phyloP scores from a whole-genome alignment of 2,888 invertebrate species.

The Campoplex nolae region DNA sequence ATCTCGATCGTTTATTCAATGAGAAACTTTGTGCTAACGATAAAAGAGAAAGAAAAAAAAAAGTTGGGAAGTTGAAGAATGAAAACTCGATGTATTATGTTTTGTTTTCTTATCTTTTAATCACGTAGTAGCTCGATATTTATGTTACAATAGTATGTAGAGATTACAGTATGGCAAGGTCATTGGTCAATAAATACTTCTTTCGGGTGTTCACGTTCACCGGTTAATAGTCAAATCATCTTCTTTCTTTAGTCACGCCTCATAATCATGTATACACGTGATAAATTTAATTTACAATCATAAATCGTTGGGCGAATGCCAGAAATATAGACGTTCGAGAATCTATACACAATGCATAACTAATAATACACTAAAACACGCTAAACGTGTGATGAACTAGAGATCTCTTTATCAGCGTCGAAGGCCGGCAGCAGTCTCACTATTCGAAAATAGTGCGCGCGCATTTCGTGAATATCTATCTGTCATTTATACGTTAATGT shows the following conservation, averaged over 20 bases:
- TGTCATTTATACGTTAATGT: slow-evolving; percentile 13
- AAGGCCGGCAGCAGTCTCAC: slow-evolving; percentile 74
- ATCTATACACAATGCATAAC: slow-evolving; percentile 62
- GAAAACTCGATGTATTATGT: slow-evolving; percentile 4
- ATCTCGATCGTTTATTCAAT: neutral
- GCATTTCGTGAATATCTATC: slow-evolving; percentile 61
- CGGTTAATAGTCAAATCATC: slow-evolving; percentile 69
- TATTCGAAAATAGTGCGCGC: slow-evolving; percentile 77
- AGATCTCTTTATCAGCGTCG: slow-evolving; percentile 74
- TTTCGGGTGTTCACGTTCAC: slow-evolving; percentile 73
- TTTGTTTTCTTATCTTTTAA: slow-evolving; percentile 44
- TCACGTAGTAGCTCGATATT: slow-evolving; percentile 66
- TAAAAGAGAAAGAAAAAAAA: neutral
- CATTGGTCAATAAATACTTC: slow-evolving; percentile 82
- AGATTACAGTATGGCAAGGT: slow-evolving; percentile 79
- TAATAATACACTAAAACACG: slow-evolving; percentile 71
- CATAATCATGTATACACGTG: slow-evolving; percentile 39
- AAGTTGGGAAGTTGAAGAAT: slow-evolving; percentile 5
- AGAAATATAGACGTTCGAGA: slow-evolving; percentile 49
- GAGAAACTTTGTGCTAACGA: neutral
- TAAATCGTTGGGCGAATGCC: slow-evolving; percentile 52
- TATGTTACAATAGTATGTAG: slow-evolving; percentile 78
- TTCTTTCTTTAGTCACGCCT: slow-evolving; percentile 15
- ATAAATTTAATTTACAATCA: slow-evolving; percentile 51
- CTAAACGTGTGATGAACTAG: slow-evolving; percentile 75